Percentiles rank a stretch among this genome's conserved stretches.
These are phyloP conservation scores for Ophion costatus DNA, from an alignment of 2,888 invertebrate species.

Conservation along the genomic window DNA sequence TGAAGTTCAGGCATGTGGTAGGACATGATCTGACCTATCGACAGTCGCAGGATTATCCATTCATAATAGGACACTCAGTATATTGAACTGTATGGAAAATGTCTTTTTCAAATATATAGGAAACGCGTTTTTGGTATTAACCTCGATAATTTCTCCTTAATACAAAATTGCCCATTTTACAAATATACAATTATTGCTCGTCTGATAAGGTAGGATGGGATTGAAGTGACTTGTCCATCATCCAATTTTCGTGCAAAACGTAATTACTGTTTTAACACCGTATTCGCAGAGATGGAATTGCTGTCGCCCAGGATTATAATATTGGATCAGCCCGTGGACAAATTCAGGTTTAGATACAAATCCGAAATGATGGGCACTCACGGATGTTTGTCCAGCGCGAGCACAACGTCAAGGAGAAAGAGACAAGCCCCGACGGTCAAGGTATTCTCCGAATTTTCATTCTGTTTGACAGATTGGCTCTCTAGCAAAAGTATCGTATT, in stretches of 20 bases:
- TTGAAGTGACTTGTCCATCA: background rate
- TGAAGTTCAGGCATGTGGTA: too few species aligned
- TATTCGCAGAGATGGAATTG: constrained; percentile 44
- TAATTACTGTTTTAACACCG: background rate
- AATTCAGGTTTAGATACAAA: constrained; percentile 93
- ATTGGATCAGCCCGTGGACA: constrained; percentile 90
- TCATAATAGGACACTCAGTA: too few species aligned
- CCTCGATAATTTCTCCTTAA: background rate
- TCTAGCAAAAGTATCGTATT: background rate
- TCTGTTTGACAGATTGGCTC: background rate
- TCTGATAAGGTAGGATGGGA: background rate
- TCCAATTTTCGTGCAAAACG: background rate
- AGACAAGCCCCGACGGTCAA: constrained; percentile 91
- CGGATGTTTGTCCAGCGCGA: constrained; percentile 89
- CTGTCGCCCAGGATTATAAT: constrained; percentile 85
- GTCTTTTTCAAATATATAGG: background rate
- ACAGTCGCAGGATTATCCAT: too few species aligned
- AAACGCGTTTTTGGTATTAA: background rate
- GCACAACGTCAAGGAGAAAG: constrained; percentile 85
- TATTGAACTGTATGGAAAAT: too few species aligned
- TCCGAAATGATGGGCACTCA: constrained; percentile 95
- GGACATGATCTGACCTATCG: too few species aligned
- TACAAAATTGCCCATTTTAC: background rate
- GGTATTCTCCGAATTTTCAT: constrained; percentile 81
- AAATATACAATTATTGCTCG: background rate